Conservation (phyloP, 1,140 invertebrate species). For the Phortica variegata region DNA sequence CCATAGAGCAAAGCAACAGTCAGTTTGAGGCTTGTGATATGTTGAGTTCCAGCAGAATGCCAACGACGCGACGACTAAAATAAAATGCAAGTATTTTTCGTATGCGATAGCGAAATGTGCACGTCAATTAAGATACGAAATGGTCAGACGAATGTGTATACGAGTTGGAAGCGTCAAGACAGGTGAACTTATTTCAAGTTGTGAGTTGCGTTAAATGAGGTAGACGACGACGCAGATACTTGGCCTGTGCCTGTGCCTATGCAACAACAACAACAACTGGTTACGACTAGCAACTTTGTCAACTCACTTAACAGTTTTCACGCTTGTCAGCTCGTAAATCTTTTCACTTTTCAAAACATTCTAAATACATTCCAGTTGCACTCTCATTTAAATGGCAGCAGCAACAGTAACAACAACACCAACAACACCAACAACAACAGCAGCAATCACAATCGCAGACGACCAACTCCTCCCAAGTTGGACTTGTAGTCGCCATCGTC, state of each 20-base stretch:
- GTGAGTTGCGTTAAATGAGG: not conserved
- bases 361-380: slow-evolving; percentile 1
- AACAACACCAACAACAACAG: not conserved
- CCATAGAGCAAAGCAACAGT: too few species aligned
- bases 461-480: too few species aligned
- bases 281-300: slow-evolving; percentile 26
- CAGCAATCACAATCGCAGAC: not conserved
- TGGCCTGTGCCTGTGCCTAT: too few species aligned
- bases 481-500: too few species aligned
- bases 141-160: slow-evolving; percentile 24
- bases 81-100: slow-evolving; percentile 49
- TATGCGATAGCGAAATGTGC: slow-evolving; percentile 54
- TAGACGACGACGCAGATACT: not conserved
- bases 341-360: slow-evolving; percentile 8
- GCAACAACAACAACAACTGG: not conserved
- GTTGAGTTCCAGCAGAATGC: too few species aligned
- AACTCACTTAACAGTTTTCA: slow-evolving; percentile 54
- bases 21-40: too few species aligned
- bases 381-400: slow-evolving; percentile 23
- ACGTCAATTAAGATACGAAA: slow-evolving; percentile 52
- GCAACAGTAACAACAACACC: not conserved
- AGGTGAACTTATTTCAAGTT: slow-evolving; percentile 41
- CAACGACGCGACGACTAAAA: slow-evolving; percentile 13
- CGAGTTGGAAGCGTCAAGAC: slow-evolving; percentile 22
- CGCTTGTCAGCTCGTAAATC: slow-evolving; percentile 56